phyloP scores from a whole-genome alignment of 2,113 vertebrate species.

The Antechinus flavipes region DNA sequence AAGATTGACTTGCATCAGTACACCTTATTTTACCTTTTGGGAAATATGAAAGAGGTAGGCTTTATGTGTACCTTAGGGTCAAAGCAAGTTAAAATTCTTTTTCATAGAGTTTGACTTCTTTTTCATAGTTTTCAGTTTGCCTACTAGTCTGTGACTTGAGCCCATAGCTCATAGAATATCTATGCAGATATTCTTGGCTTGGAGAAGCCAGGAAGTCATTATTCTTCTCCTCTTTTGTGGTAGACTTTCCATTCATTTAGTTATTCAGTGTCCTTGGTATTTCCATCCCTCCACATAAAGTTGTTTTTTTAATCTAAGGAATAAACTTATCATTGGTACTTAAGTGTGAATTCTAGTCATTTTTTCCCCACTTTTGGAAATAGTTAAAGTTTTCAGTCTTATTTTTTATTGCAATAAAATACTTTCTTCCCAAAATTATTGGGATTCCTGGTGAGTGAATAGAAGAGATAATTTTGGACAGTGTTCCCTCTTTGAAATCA shows the following conservation, averaged over 20 bases:
- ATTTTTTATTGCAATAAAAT: not conserved
- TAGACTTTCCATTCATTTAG: not conserved
- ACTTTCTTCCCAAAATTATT: not conserved
- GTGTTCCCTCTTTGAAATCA: not conserved
- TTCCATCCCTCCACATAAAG: not conserved
- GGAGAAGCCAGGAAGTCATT: not conserved
- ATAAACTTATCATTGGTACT: not conserved
- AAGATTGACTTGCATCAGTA: not conserved
- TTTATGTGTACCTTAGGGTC: not conserved
- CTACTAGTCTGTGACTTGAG: not conserved
- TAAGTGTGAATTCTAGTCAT: not conserved
- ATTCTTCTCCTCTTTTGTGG: not conserved
- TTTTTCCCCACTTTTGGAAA: not conserved
- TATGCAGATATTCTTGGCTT: not conserved
- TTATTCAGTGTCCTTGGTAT: not conserved
- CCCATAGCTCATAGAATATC: no score
- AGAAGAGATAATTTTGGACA: not conserved
- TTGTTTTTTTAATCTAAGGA: not conserved
- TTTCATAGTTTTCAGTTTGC: no score
- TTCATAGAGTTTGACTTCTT: not conserved
- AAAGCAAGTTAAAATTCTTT: not conserved
- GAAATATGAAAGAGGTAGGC: not conserved
- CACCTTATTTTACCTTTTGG: not conserved
- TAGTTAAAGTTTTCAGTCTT: constrained; percentile 21
- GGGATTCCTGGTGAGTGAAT: not conserved